Evolutionary conservation across 2,113 vertebrate species (phyloP).

Genomic region (Trichomycterus rosablanca): DNA sequence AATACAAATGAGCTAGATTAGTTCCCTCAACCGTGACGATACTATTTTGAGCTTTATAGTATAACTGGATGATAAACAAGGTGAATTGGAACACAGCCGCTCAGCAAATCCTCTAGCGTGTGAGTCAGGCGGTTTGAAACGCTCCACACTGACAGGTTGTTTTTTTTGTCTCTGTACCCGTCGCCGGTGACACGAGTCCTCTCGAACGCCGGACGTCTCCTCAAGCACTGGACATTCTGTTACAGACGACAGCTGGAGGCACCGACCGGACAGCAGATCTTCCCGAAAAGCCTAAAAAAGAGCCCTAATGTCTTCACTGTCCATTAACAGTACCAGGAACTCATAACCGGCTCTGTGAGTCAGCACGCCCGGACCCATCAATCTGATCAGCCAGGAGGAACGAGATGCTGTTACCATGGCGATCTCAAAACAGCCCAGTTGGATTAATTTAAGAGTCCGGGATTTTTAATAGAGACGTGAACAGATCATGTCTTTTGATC

Average conservation of each 20-base stretch:
- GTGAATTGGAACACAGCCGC: no score
- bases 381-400: constrained; percentile 29
- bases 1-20: no score
- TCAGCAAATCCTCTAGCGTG: no score
- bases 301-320: constrained; percentile 27
- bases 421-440: constrained; percentile 23
- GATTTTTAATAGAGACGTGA: constrained; percentile 26
- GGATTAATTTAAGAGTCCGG: constrained; percentile 29
- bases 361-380: constrained; percentile 34
- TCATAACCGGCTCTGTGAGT: constrained; percentile 38
- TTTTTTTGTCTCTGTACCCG: no score
- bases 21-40: no score
- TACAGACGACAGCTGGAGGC: constrained; percentile 20
- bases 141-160: no score
- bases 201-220: constrained; percentile 6
- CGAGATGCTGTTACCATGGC: constrained; percentile 20
- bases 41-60: no score
- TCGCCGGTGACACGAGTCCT: not conserved
- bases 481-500: constrained; percentile 33
- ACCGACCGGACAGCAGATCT: not conserved
- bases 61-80: no score
- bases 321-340: constrained; percentile 44
- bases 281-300: constrained; percentile 24
- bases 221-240: constrained; percentile 18
- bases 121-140: no score